phyloP scores from a whole-genome alignment of 2,888 invertebrate species.

The Dendrolimus pini region DNA sequence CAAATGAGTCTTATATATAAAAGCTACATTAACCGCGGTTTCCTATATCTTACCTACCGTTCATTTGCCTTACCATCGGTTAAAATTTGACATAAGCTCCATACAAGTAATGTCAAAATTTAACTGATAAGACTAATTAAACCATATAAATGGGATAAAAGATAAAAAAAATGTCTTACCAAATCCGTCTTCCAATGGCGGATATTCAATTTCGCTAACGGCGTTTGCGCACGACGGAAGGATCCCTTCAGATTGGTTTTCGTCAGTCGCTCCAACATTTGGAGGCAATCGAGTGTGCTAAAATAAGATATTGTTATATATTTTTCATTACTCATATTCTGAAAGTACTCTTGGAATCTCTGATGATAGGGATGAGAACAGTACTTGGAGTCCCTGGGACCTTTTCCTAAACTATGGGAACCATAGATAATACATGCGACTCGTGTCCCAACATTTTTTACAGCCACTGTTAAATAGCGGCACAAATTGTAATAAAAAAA shows the following conservation, averaged over 20 bases:
- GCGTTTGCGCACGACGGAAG: neutral
- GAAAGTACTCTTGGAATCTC: neutral
- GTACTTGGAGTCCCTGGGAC: neutral
- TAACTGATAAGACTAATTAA: too few species aligned
- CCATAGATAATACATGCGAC: neutral
- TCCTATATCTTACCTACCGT: too few species aligned
- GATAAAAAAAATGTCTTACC: constrained; percentile 31
- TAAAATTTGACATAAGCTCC: too few species aligned
- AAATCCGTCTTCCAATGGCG: constrained; percentile 55
- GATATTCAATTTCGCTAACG: constrained; percentile 13
- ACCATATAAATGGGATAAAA: neutral
- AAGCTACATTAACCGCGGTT: too few species aligned
- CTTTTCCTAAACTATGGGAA: too few species aligned
- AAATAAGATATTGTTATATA: neutral
- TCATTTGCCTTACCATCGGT: too few species aligned
- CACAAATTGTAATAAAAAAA: too few species aligned
- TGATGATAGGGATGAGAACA: too few species aligned
- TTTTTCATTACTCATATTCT: neutral
- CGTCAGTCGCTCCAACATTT: neutral
- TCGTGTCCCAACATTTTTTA: neutral
- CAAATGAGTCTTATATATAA: too few species aligned
- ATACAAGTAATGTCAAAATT: too few species aligned
- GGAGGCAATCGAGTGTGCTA: neutral
- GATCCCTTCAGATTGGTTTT: neutral
- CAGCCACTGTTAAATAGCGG: too few species aligned